Conservation (phyloP, 2,888 invertebrate species). For the Nephrotoma appendiculata region DNA sequence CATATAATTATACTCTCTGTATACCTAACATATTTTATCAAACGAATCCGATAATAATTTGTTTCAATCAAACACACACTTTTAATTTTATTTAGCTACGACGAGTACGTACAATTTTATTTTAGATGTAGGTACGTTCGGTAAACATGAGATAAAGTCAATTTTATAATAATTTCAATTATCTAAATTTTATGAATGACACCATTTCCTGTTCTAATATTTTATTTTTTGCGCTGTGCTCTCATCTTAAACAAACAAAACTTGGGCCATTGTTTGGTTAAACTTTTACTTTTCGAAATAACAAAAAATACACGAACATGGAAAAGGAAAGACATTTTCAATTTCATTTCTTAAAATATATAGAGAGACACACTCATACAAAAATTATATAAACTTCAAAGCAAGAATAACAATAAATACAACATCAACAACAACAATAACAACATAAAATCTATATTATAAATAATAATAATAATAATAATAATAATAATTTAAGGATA, state of each 20-base stretch:
- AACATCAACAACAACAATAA: not conserved
- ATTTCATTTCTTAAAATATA: not conserved
- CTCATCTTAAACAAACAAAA: not conserved
- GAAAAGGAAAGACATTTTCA: conserved; percentile 1
- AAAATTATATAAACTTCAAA: not conserved
- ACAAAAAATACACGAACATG: not conserved
- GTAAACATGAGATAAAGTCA: not conserved
- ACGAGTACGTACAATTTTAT: no score
- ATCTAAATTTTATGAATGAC: not conserved
- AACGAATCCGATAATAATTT: not conserved
- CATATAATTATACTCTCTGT: not conserved
- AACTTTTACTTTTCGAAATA: not conserved
- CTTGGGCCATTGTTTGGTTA: not conserved
- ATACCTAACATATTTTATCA: not conserved
- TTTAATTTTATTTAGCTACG: no score
- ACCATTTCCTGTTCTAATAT: not conserved
- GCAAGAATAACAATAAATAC: not conserved
- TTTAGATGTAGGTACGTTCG: no score
- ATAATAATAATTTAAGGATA: not conserved
- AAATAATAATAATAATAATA: not conserved
- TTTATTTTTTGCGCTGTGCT: not conserved
- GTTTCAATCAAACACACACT: not conserved
- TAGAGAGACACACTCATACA: not conserved
- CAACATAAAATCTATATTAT: not conserved
- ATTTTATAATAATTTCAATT: not conserved